Conservation (phyloP, 2,797 vertebrate species). For the Vespertilio murinus region DNA sequence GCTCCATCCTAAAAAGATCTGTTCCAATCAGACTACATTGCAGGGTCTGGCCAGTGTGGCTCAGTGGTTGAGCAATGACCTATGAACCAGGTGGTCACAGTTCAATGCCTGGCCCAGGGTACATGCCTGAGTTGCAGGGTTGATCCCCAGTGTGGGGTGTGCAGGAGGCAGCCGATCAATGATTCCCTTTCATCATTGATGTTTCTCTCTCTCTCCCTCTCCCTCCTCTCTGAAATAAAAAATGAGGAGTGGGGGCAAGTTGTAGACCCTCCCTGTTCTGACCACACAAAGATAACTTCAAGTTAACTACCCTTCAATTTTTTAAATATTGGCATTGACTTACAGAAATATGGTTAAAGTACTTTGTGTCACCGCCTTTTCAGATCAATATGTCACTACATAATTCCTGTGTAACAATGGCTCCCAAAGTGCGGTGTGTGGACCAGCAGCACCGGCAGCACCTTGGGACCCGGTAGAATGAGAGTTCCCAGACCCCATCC, state of each 20-base stretch:
- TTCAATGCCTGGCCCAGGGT: background rate
- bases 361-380: background rate
- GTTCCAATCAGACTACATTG: background rate
- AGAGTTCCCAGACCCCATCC: background rate
- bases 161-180: background rate
- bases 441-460: background rate
- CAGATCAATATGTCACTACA: background rate
- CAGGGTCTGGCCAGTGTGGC: background rate
- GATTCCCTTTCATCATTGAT: background rate
- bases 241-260: background rate
- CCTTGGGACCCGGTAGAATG: background rate
- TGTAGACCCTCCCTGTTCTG: background rate
- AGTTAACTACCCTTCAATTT: background rate
- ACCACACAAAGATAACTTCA: background rate
- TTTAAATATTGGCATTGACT: background rate
- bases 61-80: background rate
- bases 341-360: background rate
- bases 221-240: background rate
- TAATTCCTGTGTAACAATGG: background rate
- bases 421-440: background rate
- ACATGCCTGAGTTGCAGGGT: background rate
- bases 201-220: background rate
- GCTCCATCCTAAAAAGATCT: background rate
- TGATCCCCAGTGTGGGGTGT: background rate
- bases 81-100: background rate